These are phyloP conservation scores for Saccostrea echinata DNA, from an alignment of 1,140 invertebrate species.

Conservation along the genomic window DNA sequence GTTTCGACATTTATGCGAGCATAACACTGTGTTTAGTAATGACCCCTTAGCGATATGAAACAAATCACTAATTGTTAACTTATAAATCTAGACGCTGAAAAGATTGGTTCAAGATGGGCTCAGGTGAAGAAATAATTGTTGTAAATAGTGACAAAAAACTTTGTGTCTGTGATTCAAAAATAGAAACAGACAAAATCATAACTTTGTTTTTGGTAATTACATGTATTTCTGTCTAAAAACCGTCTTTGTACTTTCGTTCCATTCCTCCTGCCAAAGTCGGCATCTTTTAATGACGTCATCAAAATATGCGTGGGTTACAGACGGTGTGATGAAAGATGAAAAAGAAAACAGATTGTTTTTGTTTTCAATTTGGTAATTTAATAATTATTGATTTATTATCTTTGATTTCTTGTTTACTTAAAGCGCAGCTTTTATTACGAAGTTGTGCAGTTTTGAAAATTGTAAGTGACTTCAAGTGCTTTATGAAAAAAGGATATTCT, in stretches of 20 bases:
- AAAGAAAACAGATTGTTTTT: not conserved
- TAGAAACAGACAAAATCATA: conserved; percentile 2
- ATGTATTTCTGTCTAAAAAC: not conserved
- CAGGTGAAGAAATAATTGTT: conserved; percentile 20
- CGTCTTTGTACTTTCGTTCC: not conserved
- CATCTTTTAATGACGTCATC: conserved; percentile 3
- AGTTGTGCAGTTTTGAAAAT: too few species aligned
- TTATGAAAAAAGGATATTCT: too few species aligned
- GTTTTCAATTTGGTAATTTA: not conserved
- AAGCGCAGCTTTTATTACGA: not conserved
- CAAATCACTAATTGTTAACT: conserved; percentile 13
- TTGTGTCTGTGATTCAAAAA: conserved; percentile 2
- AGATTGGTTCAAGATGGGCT: conserved; percentile 21
- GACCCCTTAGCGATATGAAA: conserved; percentile 23
- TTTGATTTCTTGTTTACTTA: not conserved
- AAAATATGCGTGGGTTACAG: conserved; percentile 12
- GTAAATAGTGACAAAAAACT: conserved; percentile 20
- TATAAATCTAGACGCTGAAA: not conserved
- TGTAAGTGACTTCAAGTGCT: too few species aligned
- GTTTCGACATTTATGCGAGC: conserved; percentile 30
- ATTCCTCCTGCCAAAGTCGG: not conserved
- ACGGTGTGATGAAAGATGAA: not conserved
- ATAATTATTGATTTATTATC: not conserved
- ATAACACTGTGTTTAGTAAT: conserved; percentile 1
- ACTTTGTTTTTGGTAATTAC: not conserved